Evolutionary conservation across 1,140 invertebrate species (phyloP).

Genomic region (Theocolax elegans): DNA sequence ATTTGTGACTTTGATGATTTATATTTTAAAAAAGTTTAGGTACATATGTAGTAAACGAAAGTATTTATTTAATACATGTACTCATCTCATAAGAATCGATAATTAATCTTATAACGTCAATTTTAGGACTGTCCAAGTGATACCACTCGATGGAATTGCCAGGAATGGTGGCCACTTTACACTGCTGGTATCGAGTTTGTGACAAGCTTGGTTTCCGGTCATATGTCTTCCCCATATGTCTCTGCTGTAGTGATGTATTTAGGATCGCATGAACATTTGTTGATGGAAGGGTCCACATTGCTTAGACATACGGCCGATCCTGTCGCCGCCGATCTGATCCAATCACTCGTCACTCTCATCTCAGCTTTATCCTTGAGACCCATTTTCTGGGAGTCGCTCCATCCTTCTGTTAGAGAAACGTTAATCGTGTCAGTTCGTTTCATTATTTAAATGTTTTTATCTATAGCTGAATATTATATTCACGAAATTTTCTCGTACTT

Average conservation of each 20-base stretch:
- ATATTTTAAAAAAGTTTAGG: too few relatives aligned
- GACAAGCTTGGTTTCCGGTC: conserved; percentile 56
- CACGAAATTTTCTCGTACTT: too few relatives aligned
- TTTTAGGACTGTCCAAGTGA: conserved; percentile 47
- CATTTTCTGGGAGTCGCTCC: conserved; percentile 59
- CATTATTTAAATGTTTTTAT: not conserved
- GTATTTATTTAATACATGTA: too few relatives aligned
- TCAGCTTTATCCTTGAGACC: conserved; percentile 55
- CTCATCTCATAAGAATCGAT: too few relatives aligned
- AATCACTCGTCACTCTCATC: conserved; percentile 62
- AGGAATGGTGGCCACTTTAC: conserved; percentile 65
- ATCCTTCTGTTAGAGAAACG: conserved; percentile 58
- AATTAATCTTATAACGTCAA: too few relatives aligned
- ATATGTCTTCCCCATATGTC: conserved; percentile 49
- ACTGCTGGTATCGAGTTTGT: conserved; percentile 62
- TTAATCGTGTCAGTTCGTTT: conserved; percentile 55
- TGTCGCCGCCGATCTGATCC: conserved; percentile 62
- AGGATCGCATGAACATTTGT: conserved; percentile 61
- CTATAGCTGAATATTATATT: too few relatives aligned
- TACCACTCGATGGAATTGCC: conserved; percentile 59
- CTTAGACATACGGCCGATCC: conserved; percentile 63
- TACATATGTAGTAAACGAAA: too few relatives aligned
- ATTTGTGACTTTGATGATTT: too few relatives aligned
- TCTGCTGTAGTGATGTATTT: conserved; percentile 52
- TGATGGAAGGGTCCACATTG: conserved; percentile 60